Conservation (phyloP, 2,888 invertebrate species). For the Pterostichus madidus region DNA sequence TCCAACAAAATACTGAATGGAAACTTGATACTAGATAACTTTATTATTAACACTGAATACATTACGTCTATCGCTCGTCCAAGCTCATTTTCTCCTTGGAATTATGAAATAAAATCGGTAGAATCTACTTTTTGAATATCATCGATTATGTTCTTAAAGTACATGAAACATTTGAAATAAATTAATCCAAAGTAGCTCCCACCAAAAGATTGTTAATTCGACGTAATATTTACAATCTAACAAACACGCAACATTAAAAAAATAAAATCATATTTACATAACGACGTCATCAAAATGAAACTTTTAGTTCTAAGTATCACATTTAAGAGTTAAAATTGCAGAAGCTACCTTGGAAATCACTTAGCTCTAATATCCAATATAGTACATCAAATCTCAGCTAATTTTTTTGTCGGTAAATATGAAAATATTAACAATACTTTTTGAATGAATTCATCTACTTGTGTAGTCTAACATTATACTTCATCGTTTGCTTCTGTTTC, state of each 20-base stretch:
- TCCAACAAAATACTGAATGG: too few relatives aligned
- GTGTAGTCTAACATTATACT: slow-evolving; percentile 19
- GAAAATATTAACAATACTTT: slow-evolving; percentile 42
- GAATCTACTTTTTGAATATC: too few relatives aligned
- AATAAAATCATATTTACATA: slow-evolving; percentile 22
- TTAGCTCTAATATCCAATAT: neutral
- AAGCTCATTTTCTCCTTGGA: too few relatives aligned
- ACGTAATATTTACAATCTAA: slow-evolving; percentile 35
- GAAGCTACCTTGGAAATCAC: slow-evolving; percentile 37
- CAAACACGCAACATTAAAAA: neutral
- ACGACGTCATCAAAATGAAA: too few relatives aligned
- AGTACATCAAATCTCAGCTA: slow-evolving; percentile 2
- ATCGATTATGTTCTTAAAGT: slow-evolving; percentile 15
- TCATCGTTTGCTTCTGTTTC: slow-evolving; percentile 13
- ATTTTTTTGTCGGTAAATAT: neutral
- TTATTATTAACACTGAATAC: too few relatives aligned
- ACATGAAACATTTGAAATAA: neutral
- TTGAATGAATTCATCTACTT: slow-evolving; percentile 34
- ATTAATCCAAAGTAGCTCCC: too few relatives aligned
- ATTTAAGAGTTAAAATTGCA: slow-evolving; percentile 25
- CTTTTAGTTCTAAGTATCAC: slow-evolving; percentile 22
- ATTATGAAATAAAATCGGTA: too few relatives aligned
- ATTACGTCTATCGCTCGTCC: too few relatives aligned
- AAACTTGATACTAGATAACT: too few relatives aligned
- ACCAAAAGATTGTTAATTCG: too few relatives aligned